phyloP scores from a whole-genome alignment of 2,888 invertebrate species.

The Heliconius erato region DNA sequence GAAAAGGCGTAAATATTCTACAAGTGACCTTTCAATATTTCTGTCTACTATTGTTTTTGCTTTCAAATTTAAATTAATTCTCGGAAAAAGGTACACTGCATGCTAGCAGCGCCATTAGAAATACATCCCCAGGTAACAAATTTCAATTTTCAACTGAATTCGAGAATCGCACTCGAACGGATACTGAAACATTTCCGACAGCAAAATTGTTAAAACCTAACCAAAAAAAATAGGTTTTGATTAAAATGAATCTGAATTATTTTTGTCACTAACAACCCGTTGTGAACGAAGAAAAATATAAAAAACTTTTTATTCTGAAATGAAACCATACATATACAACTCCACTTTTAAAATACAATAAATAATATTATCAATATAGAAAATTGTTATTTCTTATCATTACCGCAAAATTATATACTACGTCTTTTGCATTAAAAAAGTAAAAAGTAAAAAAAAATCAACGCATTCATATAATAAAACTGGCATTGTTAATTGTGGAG shows the following conservation, averaged over 20 bases:
- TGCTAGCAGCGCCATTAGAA: too few species aligned
- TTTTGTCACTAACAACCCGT: not conserved
- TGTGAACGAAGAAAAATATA: not conserved
- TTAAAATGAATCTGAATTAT: not conserved
- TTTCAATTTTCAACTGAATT: constrained; percentile 27
- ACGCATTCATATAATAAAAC: constrained; percentile 19
- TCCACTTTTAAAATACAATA: not conserved
- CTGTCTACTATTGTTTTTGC: too few species aligned
- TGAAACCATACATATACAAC: not conserved
- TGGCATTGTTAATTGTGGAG: constrained; percentile 45
- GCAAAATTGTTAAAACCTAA: constrained; percentile 11
- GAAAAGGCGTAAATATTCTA: too few species aligned
- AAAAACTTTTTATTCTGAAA: not conserved
- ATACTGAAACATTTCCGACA: constrained; percentile 6
- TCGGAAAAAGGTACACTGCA: too few species aligned
- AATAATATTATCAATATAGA: not conserved
- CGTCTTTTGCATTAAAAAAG: constrained; percentile 6
- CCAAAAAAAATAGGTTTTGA: not conserved
- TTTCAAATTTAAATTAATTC: constrained; percentile 12
- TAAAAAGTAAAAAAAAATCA: constrained; percentile 17
- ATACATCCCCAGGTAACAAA: not conserved
- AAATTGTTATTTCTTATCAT: not conserved
- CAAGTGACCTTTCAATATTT: too few species aligned
- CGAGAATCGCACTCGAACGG: constrained; percentile 3
- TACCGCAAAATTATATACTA: not conserved